Base-by-base conservation (phyloP, 2,797 vertebrate genomes). In the Merluccius polli region DNA sequence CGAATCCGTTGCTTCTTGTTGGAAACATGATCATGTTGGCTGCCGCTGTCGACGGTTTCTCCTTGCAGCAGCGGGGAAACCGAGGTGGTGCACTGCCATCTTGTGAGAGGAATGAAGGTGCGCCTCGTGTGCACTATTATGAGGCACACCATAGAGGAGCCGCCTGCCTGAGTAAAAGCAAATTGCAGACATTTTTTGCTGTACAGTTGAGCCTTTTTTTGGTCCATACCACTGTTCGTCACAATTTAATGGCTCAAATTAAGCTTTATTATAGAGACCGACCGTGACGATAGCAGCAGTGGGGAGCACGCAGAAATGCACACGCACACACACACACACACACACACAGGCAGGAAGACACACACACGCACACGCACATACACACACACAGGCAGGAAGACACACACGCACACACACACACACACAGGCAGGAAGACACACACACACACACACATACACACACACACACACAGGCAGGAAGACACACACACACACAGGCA, bases 61-160 rank as follows among this genome's bases (percentile, higher is more conserved):
- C 81, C 74, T 70, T 36, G 72, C 24, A 31, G 70, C 76, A 81
- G 76, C 24, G 27, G 69, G 71, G 72, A 72, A 90, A 85, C 77
- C 76, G 70, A 93, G 87, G 94, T 68, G 83, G 87, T 88, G 92
- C 89, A 94, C 91, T 94, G 93, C 93, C 94, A 94, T 92, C 93
- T 94, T 89, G 92, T 93, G 94, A 89, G 84, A 65, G 83, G 87
- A 91, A 77, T 69, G 78, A 81, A 85, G 73, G 74, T 78, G 75
- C 35, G 81, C 73, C 73, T 82, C 77, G 52, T 75, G 59, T 70
- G 78, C 73, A 83, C 76, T 72, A 84, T 77, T 29, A 76, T 73
- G 52, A 76, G 75, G 67, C 65, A 80, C 81, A 83, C 75, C 75
- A 79, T 41, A 73, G 38, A 31, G 71, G 76, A n/a, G n/a, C n/a